Evolutionary conservation across 2,113 vertebrate genomes (phyloP), one percentile per base, ranked within the genome.

Genomic region (Leptodactylus fuscus): DNA sequence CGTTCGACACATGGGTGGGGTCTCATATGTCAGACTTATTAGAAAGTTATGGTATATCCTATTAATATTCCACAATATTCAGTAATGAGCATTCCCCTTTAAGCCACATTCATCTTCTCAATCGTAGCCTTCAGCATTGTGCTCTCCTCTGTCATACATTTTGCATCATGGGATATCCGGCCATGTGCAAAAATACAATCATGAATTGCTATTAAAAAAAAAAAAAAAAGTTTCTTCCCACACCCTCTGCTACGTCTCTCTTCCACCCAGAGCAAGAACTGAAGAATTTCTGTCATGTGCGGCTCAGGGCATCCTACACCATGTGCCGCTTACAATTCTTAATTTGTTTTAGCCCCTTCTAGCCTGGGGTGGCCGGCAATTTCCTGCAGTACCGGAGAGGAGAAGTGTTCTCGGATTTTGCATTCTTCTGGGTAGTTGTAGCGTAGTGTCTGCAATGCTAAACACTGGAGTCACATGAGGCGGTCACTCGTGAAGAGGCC

Each of bases 381-480:
- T 83, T 83, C 67, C 81, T 58, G 81, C 81, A 41, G 55, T 8
- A 70, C 20, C n/a, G 58, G 24, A 29, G 27, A 29, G 4, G 34
- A 41, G 10, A 16, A 41, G 4, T 24, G 22, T 32, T 75, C 44
- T 32, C 9, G 7, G 41, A 24, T 38, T 75, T 48, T 29, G 44
- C 79, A 18, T 27, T 65, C n/a, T 81, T 65, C 41, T 0, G n/a
- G 5, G 24, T 12, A 24, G 81, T 70, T 70, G 81, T 38, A 78
- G 29, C 46, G 44, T 65, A 51, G 44, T 10, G 32, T 51, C 41
- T 76, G 71, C 41, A 85, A 78, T 53, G 58, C 46, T 38, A 79
- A 78, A 79, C 73, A 77, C 12, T 65, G 58, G 20, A 85, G 83
- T 85, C 83, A 85, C 75, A 79, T 65, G 83, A 53, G 27, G 58